Percentiles rank a stretch among this genome's conserved stretches.
Conservation (phyloP, 2,888 invertebrate genomes). For the Cheilosia vernalis region DNA sequence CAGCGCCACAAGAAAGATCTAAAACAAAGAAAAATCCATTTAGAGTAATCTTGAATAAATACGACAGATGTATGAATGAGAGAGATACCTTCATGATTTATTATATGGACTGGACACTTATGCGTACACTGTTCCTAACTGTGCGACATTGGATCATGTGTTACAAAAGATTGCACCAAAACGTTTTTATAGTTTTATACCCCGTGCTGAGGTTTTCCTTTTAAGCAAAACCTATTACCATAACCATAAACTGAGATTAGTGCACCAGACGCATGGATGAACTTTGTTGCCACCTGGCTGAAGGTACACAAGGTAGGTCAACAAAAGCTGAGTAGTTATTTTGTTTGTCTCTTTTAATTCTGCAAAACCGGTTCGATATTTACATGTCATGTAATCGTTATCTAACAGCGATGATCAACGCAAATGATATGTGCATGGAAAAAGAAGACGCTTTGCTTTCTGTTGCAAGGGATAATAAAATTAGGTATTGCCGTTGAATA, state of each 20-base stretch:
- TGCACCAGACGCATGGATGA: background rate
- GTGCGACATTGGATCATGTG: conserved; percentile 56
- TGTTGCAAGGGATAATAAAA: conserved; percentile 3
- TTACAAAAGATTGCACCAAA: conserved; percentile 40
- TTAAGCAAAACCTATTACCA: conserved; percentile 14
- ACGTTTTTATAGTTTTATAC: conserved; percentile 70
- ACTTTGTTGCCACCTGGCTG: background rate
- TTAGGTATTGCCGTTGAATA: conserved; percentile 7
- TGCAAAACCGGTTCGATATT: conserved; percentile 54
- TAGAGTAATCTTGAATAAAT: conserved; percentile 5
- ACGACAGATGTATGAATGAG: background rate
- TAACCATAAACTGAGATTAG: conserved; percentile 32
- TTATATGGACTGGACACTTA: background rate
- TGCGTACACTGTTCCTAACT: conserved; percentile 19
- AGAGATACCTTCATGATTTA: conserved; percentile 59
- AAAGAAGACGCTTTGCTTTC: background rate
- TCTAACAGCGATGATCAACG: conserved; percentile 44
- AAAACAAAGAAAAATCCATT: background rate
- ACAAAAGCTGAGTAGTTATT: conserved; percentile 7
- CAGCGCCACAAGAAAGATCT: conserved; percentile 33
- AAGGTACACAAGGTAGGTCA: conserved; percentile 8
- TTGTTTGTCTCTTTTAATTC: conserved; percentile 38
- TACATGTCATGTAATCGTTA: conserved; percentile 67
- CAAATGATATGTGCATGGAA: conserved; percentile 43
- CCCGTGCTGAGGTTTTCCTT: conserved; percentile 44